phyloP scores from a whole-genome alignment of 2,797 vertebrate species.

The Oophaga sylvatica region DNA sequence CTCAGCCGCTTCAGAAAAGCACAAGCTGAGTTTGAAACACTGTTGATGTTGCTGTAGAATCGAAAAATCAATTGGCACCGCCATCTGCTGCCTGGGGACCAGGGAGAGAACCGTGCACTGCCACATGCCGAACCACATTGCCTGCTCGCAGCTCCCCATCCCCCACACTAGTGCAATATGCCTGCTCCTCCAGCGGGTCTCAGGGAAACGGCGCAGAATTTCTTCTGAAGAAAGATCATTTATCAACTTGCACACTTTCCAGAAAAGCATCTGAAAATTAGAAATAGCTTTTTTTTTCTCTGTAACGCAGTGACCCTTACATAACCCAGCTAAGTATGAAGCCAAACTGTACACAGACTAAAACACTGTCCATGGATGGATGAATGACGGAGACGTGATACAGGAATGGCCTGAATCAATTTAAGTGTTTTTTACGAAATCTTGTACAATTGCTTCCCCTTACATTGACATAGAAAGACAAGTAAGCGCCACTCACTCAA shows the following conservation, averaged over 20 bases:
- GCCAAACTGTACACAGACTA: neutral
- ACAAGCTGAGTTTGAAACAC: constrained; percentile 35
- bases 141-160: constrained; percentile 25
- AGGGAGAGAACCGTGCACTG: constrained; percentile 7
- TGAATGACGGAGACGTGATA: neutral
- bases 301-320: constrained; percentile 18
- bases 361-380: constrained; percentile 1
- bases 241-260: neutral
- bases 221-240: constrained; percentile 5
- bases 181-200: neutral
- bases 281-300: constrained; percentile 26
- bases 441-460: constrained; percentile 3
- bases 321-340: constrained; percentile 18
- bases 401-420: constrained; percentile 6
- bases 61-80: constrained; percentile 49
- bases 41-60: constrained; percentile 43
- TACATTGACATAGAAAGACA: neutral
- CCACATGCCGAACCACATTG: constrained; percentile 39
- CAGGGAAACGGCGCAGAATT: constrained; percentile 18
- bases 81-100: constrained; percentile 46
- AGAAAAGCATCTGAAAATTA: constrained; percentile 13
- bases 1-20: constrained; percentile 13
- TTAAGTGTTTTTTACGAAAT: neutral
- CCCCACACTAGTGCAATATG: constrained; percentile 28
- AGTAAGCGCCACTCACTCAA: neutral